A percentile compares a stretch with the other conserved stretches of the same genome.
Conservation (phyloP, 2,113 vertebrate species). For the Alouatta palliata region DNA sequence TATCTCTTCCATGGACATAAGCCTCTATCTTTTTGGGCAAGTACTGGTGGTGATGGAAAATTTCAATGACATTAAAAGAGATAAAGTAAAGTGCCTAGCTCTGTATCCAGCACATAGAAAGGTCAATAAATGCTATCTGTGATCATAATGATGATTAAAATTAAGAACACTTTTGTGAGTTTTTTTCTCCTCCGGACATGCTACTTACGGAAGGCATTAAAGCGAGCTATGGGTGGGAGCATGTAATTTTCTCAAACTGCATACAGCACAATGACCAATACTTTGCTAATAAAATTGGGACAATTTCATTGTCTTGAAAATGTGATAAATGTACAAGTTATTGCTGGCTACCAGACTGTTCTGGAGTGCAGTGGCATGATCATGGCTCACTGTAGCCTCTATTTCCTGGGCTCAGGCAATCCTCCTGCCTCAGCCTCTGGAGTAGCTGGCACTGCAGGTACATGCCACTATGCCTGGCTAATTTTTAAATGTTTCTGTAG, state of each 20-base stretch:
- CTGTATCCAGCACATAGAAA: background rate
- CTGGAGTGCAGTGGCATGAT: too few species aligned
- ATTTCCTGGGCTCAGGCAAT: too few species aligned
- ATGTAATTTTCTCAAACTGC: background rate
- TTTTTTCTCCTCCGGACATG: background rate
- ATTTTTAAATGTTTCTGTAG: too few species aligned
- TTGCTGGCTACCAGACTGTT: background rate
- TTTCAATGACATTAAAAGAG: background rate
- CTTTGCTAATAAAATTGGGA: background rate
- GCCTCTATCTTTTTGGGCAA: background rate
- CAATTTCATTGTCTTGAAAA: background rate
- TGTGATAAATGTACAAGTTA: background rate
- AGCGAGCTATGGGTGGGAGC: background rate
- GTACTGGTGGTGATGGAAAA: background rate
- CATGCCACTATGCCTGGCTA: too few species aligned
- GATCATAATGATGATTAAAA: background rate
- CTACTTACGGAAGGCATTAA: background rate
- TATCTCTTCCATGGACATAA: background rate
- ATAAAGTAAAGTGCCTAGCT: background rate
- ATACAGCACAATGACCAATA: background rate
- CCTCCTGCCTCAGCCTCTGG: too few species aligned
- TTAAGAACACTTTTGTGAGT: background rate
- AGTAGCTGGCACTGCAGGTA: too few species aligned
- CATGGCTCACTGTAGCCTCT: too few species aligned
- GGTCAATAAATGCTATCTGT: background rate